A percentile compares a stretch with the other conserved stretches of the same genome.
phyloP scores from a whole-genome alignment of 2,888 invertebrate species.

The Dynastes grantii region DNA sequence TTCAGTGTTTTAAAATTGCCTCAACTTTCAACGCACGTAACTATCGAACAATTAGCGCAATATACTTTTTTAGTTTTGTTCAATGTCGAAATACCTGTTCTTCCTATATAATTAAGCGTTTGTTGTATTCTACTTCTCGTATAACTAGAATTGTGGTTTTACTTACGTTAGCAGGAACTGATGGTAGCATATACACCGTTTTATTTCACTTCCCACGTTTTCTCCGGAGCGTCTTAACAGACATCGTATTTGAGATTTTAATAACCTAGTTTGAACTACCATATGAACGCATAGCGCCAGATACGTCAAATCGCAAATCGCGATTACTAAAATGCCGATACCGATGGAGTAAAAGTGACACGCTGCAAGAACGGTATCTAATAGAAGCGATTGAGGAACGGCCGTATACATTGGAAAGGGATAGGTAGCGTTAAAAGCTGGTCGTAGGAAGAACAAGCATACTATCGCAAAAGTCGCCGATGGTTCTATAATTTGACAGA shows the following conservation, averaged over 20 bases:
- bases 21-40: too few relatives aligned
- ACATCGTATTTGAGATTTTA: neutral
- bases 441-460: constrained; percentile 4
- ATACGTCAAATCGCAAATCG: constrained; percentile 5
- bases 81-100: too few relatives aligned
- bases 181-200: neutral
- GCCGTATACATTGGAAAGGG: constrained; percentile 6
- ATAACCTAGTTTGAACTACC: neutral
- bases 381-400: neutral
- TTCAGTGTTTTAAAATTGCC: too few relatives aligned
- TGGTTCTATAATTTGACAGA: neutral
- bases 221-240: neutral
- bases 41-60: too few relatives aligned
- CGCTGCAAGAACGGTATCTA: neutral
- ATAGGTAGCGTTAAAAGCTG: constrained; percentile 1
- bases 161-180: constrained; percentile 12
- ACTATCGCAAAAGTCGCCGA: neutral
- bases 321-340: neutral
- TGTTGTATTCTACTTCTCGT: too few relatives aligned
- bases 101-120: too few relatives aligned
- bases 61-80: too few relatives aligned
- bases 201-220: neutral
- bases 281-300: constrained; percentile 15
- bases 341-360: constrained; percentile 8
- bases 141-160: neutral